Evolutionary conservation across 2,888 invertebrate genomes (phyloP), one percentile per base, ranked within the genome.

Genomic region (Drosophila hamatofila): DNA sequence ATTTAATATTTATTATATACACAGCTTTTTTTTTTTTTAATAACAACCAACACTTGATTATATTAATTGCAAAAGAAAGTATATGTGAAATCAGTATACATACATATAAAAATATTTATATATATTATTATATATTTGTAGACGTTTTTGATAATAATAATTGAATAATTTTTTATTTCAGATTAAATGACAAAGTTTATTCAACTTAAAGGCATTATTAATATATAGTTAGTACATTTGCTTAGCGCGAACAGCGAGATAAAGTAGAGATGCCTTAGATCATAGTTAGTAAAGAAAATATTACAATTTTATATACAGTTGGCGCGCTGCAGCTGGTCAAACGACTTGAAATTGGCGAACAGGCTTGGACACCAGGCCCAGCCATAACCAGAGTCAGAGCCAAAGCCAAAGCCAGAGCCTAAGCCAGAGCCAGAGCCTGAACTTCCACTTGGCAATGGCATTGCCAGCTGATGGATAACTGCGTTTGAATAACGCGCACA

Each of bases 401-500:
- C 27, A 52, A 9, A 44, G 16, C 3, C 23, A 23, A 2, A 41
- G 9, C 21, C 21, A 18, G 30, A 67, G 60, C 30, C 55, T 12
- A 16, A 44, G 30, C 12, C 42, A 30, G 25, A 23, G 39, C 14
- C 37, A 37, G 12, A 30, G 30, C 18, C 35, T 41, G 25, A 37
- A 23, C 46, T 25, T 9, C 33, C 4, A n/a, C 35, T 35, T 46
- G 68, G 72, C 62, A 59, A 52, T 70, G 68, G 62, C 70, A 71
- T n/a, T 49, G 44, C 60, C 25, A 35, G 62, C 76, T 76, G 80
- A 76, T 75, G 76, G 73, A 78, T 75, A 78, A 74, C 73, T 59
- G 21, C 59, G 75, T 73, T 78, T 82, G 84, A 87, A 74, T 84
- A 55, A 82, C 83, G 88, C 83, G 84, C 86, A 84, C 86, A 88